Evolutionary conservation across 2,888 invertebrate genomes (phyloP).

Genomic region (Philhelius pedissequus): DNA sequence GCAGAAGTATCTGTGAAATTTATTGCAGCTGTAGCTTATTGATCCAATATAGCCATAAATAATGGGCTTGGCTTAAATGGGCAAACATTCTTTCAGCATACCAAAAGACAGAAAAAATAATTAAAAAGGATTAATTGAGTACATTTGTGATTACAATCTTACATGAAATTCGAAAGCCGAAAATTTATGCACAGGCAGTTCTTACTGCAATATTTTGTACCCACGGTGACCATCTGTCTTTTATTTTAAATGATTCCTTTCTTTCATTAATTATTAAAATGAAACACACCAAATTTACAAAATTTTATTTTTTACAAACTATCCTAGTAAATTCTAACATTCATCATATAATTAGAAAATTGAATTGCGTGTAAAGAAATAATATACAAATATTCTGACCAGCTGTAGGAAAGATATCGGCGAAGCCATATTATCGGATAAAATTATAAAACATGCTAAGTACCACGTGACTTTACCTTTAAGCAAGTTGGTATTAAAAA

Average conservation of each 20-base stretch:
- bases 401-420: too few species aligned
- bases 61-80: neutral
- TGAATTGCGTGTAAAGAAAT: too few species aligned
- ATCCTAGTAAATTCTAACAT: too few species aligned
- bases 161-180: conserved; percentile 5
- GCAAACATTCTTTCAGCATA: conserved; percentile 23
- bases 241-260: neutral
- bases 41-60: conserved; percentile 32
- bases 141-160: conserved; percentile 46
- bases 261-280: too few species aligned
- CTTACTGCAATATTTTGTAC: neutral
- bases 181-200: neutral
- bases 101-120: conserved; percentile 41
- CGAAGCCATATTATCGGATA: too few species aligned
- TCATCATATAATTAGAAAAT: too few species aligned
- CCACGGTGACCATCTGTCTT: neutral
- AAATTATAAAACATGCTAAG: too few species aligned
- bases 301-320: too few species aligned
- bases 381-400: too few species aligned
- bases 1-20: neutral
- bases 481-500: too few species aligned
- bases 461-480: too few species aligned
- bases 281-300: too few species aligned
- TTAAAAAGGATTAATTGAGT: conserved; percentile 49
- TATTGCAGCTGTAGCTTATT: neutral